Evolutionary conservation across 2,888 invertebrate genomes (phyloP).

Genomic region (Cynaeus angustus): DNA sequence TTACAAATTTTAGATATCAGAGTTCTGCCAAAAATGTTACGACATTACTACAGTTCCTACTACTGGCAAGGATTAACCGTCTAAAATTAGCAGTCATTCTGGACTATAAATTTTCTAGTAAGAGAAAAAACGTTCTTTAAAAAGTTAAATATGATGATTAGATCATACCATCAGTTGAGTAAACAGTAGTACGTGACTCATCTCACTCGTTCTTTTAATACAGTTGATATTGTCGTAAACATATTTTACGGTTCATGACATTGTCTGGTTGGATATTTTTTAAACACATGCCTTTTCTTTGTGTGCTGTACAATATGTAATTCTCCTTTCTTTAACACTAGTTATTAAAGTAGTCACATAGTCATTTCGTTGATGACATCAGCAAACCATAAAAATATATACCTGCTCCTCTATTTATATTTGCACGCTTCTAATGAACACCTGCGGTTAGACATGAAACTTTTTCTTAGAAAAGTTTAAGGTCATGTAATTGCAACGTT

Average conservation of each 20-base stretch:
- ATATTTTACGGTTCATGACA: constrained; percentile 28
- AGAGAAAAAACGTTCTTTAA: neutral
- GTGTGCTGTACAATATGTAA: neutral
- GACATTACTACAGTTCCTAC: constrained; percentile 32
- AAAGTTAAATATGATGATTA: neutral
- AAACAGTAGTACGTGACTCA: constrained; percentile 34
- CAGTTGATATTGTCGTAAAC: constrained; percentile 16
- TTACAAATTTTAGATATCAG: constrained; percentile 30
- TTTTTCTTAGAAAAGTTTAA: constrained; percentile 40
- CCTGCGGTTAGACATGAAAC: constrained; percentile 37
- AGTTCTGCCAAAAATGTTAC: constrained; percentile 36
- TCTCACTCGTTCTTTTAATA: constrained; percentile 7
- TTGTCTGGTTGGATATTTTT: constrained; percentile 19
- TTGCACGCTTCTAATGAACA: constrained; percentile 42
- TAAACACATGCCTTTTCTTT: constrained; percentile 20
- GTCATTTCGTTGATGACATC: constrained; percentile 40
- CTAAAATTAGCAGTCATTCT: constrained; percentile 53
- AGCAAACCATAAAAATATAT: constrained; percentile 43
- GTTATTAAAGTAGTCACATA: constrained; percentile 35
- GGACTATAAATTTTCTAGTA: constrained; percentile 45
- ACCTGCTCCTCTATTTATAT: constrained; percentile 33
- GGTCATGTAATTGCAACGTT: constrained; percentile 31
- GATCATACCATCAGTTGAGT: constrained; percentile 18
- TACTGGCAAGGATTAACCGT: constrained; percentile 32
- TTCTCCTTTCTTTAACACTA: constrained; percentile 11